phyloP scores from a whole-genome alignment of 2,797 vertebrate genomes.

The Danio aesculapii region DNA sequence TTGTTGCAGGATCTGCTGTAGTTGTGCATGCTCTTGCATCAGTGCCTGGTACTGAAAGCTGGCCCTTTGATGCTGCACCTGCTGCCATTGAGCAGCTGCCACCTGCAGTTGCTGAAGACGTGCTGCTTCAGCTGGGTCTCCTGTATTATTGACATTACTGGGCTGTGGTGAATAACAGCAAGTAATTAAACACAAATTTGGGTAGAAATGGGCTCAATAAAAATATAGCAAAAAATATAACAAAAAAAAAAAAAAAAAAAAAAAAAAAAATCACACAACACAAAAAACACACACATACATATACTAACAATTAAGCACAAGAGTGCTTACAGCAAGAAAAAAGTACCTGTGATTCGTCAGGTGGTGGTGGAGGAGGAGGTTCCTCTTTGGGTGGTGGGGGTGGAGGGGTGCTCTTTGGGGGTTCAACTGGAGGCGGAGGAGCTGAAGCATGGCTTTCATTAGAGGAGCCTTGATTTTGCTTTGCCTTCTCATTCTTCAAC shows the following conservation, averaged over 20 bases:
- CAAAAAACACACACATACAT: too few species aligned
- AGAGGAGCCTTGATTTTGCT: conserved; percentile 75
- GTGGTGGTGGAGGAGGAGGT: conserved; percentile 82
- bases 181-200: background rate
- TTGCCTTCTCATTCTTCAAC: conserved; percentile 82
- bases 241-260: too few species aligned
- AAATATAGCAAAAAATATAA: background rate
- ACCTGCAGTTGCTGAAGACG: conserved; percentile 93
- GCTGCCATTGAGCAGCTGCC: conserved; percentile 97
- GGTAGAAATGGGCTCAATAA: too few species aligned
- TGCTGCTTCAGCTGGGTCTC: conserved; percentile 90
- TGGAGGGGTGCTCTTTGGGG: conserved; percentile 78
- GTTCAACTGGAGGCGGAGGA: conserved; percentile 76
- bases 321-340: background rate
- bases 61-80: conserved; percentile 94
- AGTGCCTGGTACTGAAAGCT: conserved; percentile 95
- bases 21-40: conserved; percentile 94
- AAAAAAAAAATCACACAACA: background rate
- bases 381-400: conserved; percentile 88
- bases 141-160: conserved; percentile 69
- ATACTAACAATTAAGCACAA: too few species aligned
- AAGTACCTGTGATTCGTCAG: conserved; percentile 84
- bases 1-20: conserved; percentile 91
- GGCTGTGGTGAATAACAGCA: conserved; percentile 60
- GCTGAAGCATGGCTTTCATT: conserved; percentile 62